Percentiles rank a stretch among this genome's conserved stretches.
These are phyloP conservation scores for Seira musarum DNA, from an alignment of 2,888 invertebrate genomes.

Conservation along the genomic window DNA sequence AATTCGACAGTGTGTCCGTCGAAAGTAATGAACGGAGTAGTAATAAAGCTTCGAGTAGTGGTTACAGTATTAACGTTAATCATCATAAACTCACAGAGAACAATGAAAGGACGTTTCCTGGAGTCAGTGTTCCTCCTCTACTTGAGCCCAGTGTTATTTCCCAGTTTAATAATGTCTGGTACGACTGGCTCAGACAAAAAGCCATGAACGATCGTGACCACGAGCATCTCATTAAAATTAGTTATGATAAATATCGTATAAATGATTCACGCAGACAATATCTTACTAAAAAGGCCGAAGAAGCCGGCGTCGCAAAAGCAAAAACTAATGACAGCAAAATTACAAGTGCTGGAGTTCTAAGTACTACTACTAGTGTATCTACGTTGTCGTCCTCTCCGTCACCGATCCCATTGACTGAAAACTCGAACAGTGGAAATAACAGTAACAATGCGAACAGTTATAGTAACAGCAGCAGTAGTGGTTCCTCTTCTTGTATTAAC, in stretches of 20 bases:
- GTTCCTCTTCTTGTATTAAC: no score
- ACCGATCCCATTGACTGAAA: neutral
- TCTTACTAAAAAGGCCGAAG: neutral
- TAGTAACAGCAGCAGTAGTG: neutral
- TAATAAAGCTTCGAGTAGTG: slow-evolving; percentile 7
- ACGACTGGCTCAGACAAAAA: slow-evolving; percentile 32
- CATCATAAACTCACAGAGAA: slow-evolving; percentile 23
- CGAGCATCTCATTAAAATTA: slow-evolving; percentile 21
- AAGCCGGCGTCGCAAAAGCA: neutral
- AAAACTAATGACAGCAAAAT: no score
- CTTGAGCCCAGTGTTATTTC: slow-evolving; percentile 30
- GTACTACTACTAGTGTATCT: neutral
- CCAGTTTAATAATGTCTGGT: slow-evolving; percentile 31
- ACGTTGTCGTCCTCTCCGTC: neutral
- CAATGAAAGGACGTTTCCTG: slow-evolving; percentile 15
- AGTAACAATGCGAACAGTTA: neutral
- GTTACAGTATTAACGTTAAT: slow-evolving; percentile 19
- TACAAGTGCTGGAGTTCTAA: no score
- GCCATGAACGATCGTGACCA: slow-evolving; percentile 43
- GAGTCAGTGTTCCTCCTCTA: neutral
- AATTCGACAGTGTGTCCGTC: no score
- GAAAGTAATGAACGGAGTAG: slow-evolving; percentile 3
- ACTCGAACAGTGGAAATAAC: neutral
- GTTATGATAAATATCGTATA: slow-evolving; percentile 14
- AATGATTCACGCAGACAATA: neutral